Evolutionary conservation across 2,113 vertebrate species (phyloP), one percentile per base, ranked within the genome.

Genomic region (Muscicapa adusta): DNA sequence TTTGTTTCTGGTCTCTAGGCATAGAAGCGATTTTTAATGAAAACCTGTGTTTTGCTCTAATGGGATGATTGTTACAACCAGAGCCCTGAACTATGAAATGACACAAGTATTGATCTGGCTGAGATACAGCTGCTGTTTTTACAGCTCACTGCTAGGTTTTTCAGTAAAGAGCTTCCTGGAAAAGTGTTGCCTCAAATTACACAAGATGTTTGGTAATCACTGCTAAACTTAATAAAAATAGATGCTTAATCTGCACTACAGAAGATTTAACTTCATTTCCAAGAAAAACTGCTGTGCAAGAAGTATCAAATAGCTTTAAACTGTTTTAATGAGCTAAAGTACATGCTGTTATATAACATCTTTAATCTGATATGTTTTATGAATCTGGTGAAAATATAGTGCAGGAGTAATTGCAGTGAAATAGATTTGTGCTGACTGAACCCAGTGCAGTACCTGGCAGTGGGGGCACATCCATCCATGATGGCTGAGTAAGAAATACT

Each of bases 81-180:
- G 36, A 75, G 36, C 29, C 18, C 50, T 85, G 71, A 67, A 71
- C 53, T 78, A 19, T 63, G 20, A 93, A 57, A 85, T 87, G 77
- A 70, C 58, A 12, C 13, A 33, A 78, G 42, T 82, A 89, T 94
- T 4, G 66, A 79, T 89, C 66, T 91, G 74, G 13, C 58, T 88
- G 65, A 57, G 77, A 58, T 76, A n/a, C 74, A 89, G 60, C 80
- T 94, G 57, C 73, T 89, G 42, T 83, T 96, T 85, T 76, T 58
- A 33, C 58, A 77, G 66, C 42, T 93, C 13, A 50, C 40, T 94
- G 47, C 38, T 66, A 61, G 77, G 51, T 89, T 89, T 79, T 58
- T 66, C 77, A 73, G 9, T 73, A 48, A 76, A 89, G 74, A 94
- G 50, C 66, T 82, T 92, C 77, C 54, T 53, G 58, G 68, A 83